Conservation (phyloP, 2,797 vertebrate genomes). For the Enteromius treurensis region DNA sequence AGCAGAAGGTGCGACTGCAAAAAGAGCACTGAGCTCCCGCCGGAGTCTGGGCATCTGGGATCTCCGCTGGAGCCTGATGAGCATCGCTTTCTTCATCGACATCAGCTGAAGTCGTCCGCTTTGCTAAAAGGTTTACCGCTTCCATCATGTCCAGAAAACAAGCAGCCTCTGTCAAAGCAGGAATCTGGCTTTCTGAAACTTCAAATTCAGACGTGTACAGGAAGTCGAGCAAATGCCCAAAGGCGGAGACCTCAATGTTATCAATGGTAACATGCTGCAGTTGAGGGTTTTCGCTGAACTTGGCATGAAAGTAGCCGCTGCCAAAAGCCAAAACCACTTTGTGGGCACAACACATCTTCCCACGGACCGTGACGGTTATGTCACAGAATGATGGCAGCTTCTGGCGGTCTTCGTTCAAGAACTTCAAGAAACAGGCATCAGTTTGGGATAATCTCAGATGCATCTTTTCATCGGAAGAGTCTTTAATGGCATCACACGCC, state of each 20-base stretch:
- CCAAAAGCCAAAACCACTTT: constrained; percentile 96
- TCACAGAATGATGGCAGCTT: constrained; percentile 88
- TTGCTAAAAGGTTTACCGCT: constrained; percentile 86
- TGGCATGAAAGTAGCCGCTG: constrained; percentile 95
- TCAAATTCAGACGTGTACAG: constrained; percentile 92
- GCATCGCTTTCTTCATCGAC: constrained; percentile 62
- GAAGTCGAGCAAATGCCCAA: constrained; percentile 89
- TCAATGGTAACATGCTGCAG: constrained; percentile 85
- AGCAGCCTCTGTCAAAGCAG: constrained; percentile 87
- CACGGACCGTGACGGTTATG: constrained; percentile 87
- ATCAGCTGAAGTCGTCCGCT: constrained; percentile 63
- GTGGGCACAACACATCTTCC: constrained; percentile 86
- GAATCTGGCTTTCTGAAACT: constrained; percentile 86
- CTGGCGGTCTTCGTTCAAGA: constrained; percentile 90
- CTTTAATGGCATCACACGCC: not conserved
- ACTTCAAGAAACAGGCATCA: constrained; percentile 86
- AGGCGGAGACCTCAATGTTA: constrained; percentile 89
- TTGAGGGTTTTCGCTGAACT: constrained; percentile 88
- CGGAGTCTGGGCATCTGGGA: constrained; percentile 61
- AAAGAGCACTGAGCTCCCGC: constrained; percentile 74
- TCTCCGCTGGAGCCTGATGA: not conserved
- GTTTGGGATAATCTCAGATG: constrained; percentile 84
- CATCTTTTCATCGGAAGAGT: constrained; percentile 69
- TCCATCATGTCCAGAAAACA: constrained; percentile 96
- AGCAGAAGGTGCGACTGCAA: constrained; percentile 78